phyloP scores from a whole-genome alignment of 2,113 vertebrate genomes.

The Hucho hucho region DNA sequence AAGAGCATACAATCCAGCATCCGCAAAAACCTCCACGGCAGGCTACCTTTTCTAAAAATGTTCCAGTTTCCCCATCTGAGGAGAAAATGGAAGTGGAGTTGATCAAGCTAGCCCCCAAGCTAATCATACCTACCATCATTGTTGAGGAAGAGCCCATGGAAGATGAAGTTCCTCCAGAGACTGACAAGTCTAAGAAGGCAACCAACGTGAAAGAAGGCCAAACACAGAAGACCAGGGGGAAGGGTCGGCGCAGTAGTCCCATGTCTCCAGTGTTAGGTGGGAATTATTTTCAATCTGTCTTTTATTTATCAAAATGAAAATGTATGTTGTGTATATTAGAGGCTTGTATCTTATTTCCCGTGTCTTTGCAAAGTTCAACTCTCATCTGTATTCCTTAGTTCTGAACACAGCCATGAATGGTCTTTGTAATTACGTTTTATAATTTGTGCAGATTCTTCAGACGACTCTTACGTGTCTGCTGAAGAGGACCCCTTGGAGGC shows the following conservation, averaged over 20 bases:
- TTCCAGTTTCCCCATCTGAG: constrained; percentile 48
- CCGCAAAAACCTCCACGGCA: constrained; percentile 53
- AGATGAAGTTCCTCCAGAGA: constrained; percentile 57
- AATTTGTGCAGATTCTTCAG: constrained; percentile 84
- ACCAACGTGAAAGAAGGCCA: constrained; percentile 74
- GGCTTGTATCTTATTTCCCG: too few species aligned
- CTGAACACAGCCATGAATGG: background rate
- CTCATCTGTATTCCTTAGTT: too few species aligned
- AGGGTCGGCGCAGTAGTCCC: constrained; percentile 82
- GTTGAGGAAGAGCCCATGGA: constrained; percentile 74
- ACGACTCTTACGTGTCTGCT: constrained; percentile 95
- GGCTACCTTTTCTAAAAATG: constrained; percentile 11
- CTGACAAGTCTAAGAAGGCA: constrained; percentile 63
- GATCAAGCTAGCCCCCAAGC: constrained; percentile 37
- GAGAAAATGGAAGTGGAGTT: constrained; percentile 66
- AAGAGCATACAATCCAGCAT: constrained; percentile 53
- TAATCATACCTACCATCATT: constrained; percentile 71
- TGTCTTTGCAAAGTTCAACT: too few species aligned
- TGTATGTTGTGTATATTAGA: too few species aligned
- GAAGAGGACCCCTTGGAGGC: constrained; percentile 93
- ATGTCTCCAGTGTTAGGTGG: constrained; percentile 90
- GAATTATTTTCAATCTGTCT: constrained; percentile 20
- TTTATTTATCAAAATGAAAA: too few species aligned
- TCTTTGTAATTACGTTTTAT: background rate
- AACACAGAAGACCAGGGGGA: constrained; percentile 80